Percentiles rank a stretch among this genome's conserved stretches.
Conservation (phyloP, 2,888 invertebrate genomes). For the Sericinus montela region DNA sequence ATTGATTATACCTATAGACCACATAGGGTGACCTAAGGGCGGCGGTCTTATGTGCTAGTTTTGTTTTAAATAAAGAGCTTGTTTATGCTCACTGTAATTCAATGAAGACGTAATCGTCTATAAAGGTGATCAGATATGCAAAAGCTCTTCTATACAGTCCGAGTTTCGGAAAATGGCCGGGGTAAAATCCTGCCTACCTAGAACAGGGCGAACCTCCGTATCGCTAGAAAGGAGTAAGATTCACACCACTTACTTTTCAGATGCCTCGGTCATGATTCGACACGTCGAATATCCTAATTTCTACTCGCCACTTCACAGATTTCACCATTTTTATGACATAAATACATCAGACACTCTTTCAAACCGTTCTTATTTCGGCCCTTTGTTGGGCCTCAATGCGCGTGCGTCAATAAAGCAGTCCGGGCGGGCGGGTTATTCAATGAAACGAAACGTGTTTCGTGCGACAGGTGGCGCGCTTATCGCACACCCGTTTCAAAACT, state of each 20-base stretch:
- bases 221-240: slow-evolving; percentile 52
- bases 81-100: slow-evolving; percentile 22
- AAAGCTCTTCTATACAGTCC: slow-evolving; percentile 44
- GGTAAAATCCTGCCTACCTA: slow-evolving; percentile 64
- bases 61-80: slow-evolving; percentile 30
- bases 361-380: slow-evolving; percentile 74
- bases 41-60: slow-evolving; percentile 47
- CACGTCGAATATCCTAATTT: slow-evolving; percentile 90
- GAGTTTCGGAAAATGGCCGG: slow-evolving; percentile 73
- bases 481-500: slow-evolving; percentile 43
- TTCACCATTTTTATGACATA: slow-evolving; percentile 91
- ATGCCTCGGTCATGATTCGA: slow-evolving; percentile 95
- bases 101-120: slow-evolving; percentile 9
- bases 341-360: slow-evolving; percentile 82
- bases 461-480: slow-evolving; percentile 72
- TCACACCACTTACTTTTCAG: slow-evolving; percentile 88
- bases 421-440: slow-evolving; percentile 71
- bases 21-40: slow-evolving; percentile 63
- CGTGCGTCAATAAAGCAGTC: slow-evolving; percentile 72
- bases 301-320: slow-evolving; percentile 89
- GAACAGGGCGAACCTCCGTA: slow-evolving; percentile 58
- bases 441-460: slow-evolving; percentile 58
- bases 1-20: slow-evolving; percentile 68
- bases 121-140: slow-evolving; percentile 26
- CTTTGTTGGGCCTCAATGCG: slow-evolving; percentile 77